Evolutionary conservation across 1,140 invertebrate genomes (phyloP).

Genomic region (Physella acuta): DNA sequence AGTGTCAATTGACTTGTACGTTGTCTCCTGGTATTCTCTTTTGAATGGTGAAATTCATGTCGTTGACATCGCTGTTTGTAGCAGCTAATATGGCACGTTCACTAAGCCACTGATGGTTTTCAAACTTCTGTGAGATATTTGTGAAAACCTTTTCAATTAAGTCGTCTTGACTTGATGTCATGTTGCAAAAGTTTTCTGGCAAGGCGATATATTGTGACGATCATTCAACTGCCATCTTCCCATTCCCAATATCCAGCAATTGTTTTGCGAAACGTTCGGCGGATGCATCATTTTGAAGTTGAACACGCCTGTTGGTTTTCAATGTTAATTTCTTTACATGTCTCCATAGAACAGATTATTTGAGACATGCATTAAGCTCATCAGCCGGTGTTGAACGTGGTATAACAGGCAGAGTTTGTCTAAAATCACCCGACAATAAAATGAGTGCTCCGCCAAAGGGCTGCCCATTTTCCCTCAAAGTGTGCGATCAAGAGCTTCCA

Average conservation of each 20-base stretch:
- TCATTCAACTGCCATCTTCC: neutral
- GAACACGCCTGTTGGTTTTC: slow-evolving; percentile 6
- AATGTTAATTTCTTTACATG: slow-evolving; percentile 28
- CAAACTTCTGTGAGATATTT: neutral
- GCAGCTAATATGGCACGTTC: neutral
- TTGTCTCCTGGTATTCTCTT: neutral
- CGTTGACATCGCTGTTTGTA: neutral
- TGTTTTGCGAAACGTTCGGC: neutral
- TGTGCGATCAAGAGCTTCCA: no score
- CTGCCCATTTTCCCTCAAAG: slow-evolving; percentile 16
- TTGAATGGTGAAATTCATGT: neutral
- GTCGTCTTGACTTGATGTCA: neutral
- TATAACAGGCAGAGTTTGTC: slow-evolving; percentile 24
- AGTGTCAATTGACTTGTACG: slow-evolving; percentile 27
- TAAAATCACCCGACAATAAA: slow-evolving; percentile 38
- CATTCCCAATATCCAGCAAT: neutral
- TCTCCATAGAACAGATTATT: slow-evolving; percentile 37
- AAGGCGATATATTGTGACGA: neutral
- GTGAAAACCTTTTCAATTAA: no score
- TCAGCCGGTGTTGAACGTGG: slow-evolving; percentile 14
- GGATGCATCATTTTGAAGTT: neutral
- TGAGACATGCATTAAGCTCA: slow-evolving; percentile 39
- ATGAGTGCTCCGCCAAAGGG: slow-evolving; percentile 35
- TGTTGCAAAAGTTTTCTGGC: no score
- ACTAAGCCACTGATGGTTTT: neutral